Evolutionary conservation across 2,797 vertebrate species (phyloP).

Genomic region (Gymnothorax javanicus): DNA sequence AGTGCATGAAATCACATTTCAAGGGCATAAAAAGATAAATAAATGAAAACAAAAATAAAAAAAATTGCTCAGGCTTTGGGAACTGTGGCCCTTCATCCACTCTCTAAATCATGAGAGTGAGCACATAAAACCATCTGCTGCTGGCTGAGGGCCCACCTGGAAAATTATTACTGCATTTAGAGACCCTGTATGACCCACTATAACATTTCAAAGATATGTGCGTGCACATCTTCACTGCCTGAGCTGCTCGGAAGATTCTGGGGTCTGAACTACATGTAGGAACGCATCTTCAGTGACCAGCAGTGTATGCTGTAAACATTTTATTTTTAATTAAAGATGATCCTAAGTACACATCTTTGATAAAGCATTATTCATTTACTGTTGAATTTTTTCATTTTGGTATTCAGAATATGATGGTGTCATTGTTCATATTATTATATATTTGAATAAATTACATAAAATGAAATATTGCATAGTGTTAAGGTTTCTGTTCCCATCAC

Average conservation of each 20-base stretch:
- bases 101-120: not conserved
- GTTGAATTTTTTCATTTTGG: not conserved
- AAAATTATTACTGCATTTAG: slow-evolving; percentile 59
- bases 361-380: not conserved
- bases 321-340: not conserved
- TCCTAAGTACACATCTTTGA: slow-evolving; percentile 12
- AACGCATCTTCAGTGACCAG: slow-evolving; percentile 35
- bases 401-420: not conserved
- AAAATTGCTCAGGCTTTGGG: not conserved
- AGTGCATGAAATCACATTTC: slow-evolving; percentile 41
- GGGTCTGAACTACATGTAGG: not conserved
- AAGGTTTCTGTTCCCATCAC: not conserved
- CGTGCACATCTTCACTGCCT: not conserved
- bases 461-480: not conserved
- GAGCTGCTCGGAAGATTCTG: not conserved
- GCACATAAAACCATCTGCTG: slow-evolving; percentile 28
- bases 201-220: slow-evolving; percentile 58
- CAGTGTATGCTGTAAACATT: not conserved
- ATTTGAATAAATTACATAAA: not conserved
- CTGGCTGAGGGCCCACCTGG: slow-evolving; percentile 31
- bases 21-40: slow-evolving; percentile 19
- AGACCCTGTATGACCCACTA: slow-evolving; percentile 54
- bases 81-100: not conserved
- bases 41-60: too few relatives aligned
- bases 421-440: not conserved